phyloP scores from a whole-genome alignment of 2,113 vertebrate genomes.

The Pycnonotus jocosus region DNA sequence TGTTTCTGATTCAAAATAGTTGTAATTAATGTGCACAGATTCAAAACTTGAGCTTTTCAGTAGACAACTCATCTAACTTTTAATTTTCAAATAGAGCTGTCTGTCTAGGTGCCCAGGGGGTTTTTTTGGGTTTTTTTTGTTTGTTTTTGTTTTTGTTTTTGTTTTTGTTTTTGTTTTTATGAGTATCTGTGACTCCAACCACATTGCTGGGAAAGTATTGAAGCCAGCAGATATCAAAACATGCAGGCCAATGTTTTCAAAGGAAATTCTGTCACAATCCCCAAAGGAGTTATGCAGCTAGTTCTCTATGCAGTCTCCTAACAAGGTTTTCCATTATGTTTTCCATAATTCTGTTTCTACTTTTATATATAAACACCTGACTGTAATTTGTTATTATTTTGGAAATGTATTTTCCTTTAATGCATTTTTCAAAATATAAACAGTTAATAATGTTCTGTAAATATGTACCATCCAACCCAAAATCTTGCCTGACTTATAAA shows the following conservation, averaged over 20 bases:
- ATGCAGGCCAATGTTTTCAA: not conserved
- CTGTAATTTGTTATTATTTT: not conserved
- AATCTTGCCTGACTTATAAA: not conserved
- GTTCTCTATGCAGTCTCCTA: not conserved
- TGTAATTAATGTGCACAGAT: not conserved
- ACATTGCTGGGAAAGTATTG: not conserved
- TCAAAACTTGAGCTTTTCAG: not conserved
- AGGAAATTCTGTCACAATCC: not conserved
- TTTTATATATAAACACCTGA: not conserved
- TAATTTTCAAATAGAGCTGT: not conserved
- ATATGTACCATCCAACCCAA: not conserved
- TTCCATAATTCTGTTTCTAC: not conserved
- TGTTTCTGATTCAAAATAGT: not conserved
- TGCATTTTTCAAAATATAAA: not conserved
- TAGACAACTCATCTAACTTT: not conserved
- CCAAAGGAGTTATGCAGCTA: accelerated
- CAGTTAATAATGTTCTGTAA: not conserved
- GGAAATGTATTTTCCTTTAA: not conserved
- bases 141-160: too few relatives aligned
- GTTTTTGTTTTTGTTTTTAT: too few relatives aligned
- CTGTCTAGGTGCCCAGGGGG: not conserved
- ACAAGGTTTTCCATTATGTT: not conserved
- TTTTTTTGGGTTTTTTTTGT: too few relatives aligned
- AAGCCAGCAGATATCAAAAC: not conserved
- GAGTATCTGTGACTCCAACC: not conserved